A percentile compares a stretch with the other conserved stretches of the same genome.
Conservation (phyloP, 2,888 invertebrate genomes). For the Acrobasis consociella region DNA sequence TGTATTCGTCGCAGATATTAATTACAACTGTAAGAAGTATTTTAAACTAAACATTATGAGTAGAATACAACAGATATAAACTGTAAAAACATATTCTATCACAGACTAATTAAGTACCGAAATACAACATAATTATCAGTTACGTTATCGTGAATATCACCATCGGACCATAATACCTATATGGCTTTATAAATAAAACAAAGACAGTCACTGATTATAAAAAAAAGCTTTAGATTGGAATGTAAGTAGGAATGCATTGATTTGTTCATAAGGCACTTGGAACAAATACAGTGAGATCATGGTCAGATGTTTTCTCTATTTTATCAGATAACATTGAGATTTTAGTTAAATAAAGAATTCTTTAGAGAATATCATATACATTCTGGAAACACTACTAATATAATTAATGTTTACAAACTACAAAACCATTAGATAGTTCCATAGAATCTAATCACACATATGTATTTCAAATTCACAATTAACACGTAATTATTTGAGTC, state of each 20-base stretch:
- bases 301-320: constrained; percentile 44
- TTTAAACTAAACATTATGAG: constrained; percentile 34
- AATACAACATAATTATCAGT: constrained; percentile 31
- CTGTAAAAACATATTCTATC: constrained; percentile 59
- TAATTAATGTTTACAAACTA: constrained; percentile 48
- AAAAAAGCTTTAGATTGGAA: constrained; percentile 47
- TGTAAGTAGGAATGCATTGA: constrained; percentile 71
- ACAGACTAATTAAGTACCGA: constrained; percentile 73
- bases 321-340: constrained; percentile 34
- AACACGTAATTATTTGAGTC: constrained; percentile 52
- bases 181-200: constrained; percentile 23
- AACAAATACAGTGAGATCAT: constrained; percentile 73
- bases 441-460: constrained; percentile 65
- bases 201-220: constrained; percentile 18
- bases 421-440: constrained; percentile 67
- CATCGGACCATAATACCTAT: constrained; percentile 27
- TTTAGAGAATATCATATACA: constrained; percentile 28
- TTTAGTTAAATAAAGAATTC: constrained; percentile 31
- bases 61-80: constrained; percentile 40
- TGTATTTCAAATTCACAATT: constrained; percentile 53
- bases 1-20: constrained; percentile 58
- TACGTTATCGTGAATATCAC: constrained; percentile 23
- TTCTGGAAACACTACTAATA: constrained; percentile 38
- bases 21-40: constrained; percentile 32
- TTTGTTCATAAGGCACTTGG: constrained; percentile 81